Conservation (phyloP, 2,797 vertebrate species). For the Toxotes lorentzi region DNA sequence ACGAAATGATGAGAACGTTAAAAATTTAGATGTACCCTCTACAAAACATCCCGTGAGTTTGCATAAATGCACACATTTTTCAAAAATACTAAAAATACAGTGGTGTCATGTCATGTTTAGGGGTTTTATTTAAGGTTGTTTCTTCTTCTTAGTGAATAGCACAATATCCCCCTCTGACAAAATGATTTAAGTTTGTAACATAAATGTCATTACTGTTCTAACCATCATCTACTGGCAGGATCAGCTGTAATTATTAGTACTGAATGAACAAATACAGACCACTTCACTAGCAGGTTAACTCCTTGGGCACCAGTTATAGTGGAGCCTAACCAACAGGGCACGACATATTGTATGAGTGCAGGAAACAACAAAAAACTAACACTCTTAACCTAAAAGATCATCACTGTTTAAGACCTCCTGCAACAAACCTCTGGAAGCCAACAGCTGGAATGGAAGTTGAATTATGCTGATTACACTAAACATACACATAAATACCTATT, state of each 20-base stretch:
- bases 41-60: constrained; percentile 40
- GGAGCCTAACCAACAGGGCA: constrained; percentile 49
- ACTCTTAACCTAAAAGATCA: constrained; percentile 46
- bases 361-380: constrained; percentile 30
- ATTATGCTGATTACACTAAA: constrained; percentile 65
- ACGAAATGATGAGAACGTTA: constrained; percentile 17
- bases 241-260: constrained; percentile 10
- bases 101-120: constrained; percentile 10
- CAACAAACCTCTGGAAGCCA: constrained; percentile 39
- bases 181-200: constrained; percentile 16
- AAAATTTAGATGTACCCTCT: constrained; percentile 16
- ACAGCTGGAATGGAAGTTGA: constrained; percentile 60
- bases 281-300: constrained; percentile 28
- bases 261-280: constrained; percentile 32
- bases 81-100: constrained; percentile 20
- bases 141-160: background rate
- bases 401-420: constrained; percentile 51
- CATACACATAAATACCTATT: constrained; percentile 79
- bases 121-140: constrained; percentile 12
- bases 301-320: constrained; percentile 33
- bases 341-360: constrained; percentile 38
- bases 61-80: constrained; percentile 5
- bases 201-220: background rate
- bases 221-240: constrained; percentile 18
- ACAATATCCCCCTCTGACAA: constrained; percentile 31